phyloP scores from a whole-genome alignment of 2,888 invertebrate genomes.

The Epistrophe grossulariae region DNA sequence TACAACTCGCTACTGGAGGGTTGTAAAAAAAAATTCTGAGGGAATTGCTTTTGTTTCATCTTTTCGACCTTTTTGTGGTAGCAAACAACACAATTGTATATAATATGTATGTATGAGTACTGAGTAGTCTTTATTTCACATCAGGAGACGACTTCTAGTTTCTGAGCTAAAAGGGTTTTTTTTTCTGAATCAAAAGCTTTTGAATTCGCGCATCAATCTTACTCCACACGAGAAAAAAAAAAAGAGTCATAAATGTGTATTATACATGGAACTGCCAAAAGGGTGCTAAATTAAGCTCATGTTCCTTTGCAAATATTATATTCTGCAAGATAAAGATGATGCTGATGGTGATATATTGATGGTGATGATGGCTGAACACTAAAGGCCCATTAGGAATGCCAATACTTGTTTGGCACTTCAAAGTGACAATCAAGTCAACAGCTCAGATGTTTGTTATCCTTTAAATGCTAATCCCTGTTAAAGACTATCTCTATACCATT shows the following conservation, averaged over 20 bases:
- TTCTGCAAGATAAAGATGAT: constrained; percentile 51
- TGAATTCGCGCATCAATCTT: constrained; percentile 66
- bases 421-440: constrained; percentile 75
- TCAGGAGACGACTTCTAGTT: neutral
- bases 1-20: neutral
- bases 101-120: no score
- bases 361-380: constrained; percentile 73
- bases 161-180: constrained; percentile 59
- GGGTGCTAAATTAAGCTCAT: constrained; percentile 73
- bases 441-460: constrained; percentile 68
- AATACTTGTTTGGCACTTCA: constrained; percentile 76
- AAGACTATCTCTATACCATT: constrained; percentile 10
- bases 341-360: constrained; percentile 30
- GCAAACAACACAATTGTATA: constrained; percentile 12
- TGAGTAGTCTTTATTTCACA: neutral
- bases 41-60: constrained; percentile 57
- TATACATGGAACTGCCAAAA: constrained; percentile 42
- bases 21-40: neutral
- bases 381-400: constrained; percentile 77
- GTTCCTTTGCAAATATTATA: constrained; percentile 72
- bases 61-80: constrained; percentile 36
- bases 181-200: constrained; percentile 64
- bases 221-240: constrained; percentile 17
- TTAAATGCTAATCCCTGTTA: constrained; percentile 71
- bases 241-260: constrained; percentile 41